Evolutionary conservation across 2,797 vertebrate genomes (phyloP).

Genomic region (Todus mexicanus): DNA sequence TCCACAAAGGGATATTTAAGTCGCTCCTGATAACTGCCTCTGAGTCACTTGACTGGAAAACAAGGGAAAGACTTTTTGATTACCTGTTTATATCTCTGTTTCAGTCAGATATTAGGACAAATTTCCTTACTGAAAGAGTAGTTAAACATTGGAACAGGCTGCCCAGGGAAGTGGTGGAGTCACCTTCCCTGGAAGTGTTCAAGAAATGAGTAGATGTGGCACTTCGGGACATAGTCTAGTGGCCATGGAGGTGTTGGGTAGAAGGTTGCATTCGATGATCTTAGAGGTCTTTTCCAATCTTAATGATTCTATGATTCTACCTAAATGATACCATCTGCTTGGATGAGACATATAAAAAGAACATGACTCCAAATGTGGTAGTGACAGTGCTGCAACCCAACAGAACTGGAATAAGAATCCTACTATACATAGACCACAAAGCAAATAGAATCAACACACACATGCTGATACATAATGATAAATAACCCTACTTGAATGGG

Average conservation of each 20-base stretch:
- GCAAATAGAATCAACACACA: fast-evolving
- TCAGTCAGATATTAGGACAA: too few species aligned
- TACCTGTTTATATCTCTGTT: not conserved
- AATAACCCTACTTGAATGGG: not conserved
- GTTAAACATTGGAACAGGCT: too few species aligned
- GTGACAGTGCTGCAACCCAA: not conserved
- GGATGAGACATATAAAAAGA: not conserved
- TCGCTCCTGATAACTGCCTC: not conserved
- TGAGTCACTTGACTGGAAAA: not conserved
- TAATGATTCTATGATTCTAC: too few species aligned
- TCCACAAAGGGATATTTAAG: not conserved
- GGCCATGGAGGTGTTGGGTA: too few species aligned
- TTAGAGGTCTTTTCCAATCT: too few species aligned
- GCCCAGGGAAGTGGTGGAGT: too few species aligned
- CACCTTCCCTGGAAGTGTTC: too few species aligned
- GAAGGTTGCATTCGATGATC: too few species aligned
- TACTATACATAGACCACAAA: fast-evolving
- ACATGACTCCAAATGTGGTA: not conserved
- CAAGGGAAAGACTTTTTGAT: not conserved
- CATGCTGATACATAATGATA: not conserved
- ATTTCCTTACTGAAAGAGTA: too few species aligned
- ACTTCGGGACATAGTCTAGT: too few species aligned
- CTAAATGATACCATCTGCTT: not conserved
- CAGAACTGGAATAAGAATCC: not conserved
- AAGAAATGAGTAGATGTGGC: too few species aligned